Percentiles rank a stretch among this genome's conserved stretches.
phyloP scores from a whole-genome alignment of 2,797 vertebrate genomes.

The Sebastes iracundus region DNA sequence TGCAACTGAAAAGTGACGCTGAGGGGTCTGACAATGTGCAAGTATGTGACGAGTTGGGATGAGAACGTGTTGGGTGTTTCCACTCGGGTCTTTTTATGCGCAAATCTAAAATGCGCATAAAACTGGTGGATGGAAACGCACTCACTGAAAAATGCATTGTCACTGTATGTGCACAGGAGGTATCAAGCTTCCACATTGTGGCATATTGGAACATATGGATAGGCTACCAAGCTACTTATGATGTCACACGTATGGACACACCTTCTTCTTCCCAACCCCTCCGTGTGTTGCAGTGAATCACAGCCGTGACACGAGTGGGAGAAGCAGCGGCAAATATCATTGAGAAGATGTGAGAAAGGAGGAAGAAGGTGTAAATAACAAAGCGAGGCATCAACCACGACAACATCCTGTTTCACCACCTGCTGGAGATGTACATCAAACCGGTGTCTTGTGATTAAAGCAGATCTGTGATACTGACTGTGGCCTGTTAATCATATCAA shows the following conservation, averaged over 20 bases:
- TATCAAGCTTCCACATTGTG: not conserved
- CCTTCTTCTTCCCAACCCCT: not conserved
- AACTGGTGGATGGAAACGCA: too few species aligned
- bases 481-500: not conserved
- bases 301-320: not conserved
- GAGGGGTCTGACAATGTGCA: too few species aligned
- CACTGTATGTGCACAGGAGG: not conserved
- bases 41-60: too few species aligned
- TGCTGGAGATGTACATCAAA: not conserved
- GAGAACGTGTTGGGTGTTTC: too few species aligned
- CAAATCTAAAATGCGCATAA: too few species aligned
- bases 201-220: not conserved
- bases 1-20: too few species aligned
- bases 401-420: not conserved
- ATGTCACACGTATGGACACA: not conserved
- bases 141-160: not conserved
- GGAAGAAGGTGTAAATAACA: constrained; percentile 18
- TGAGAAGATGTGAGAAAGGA: constrained; percentile 3
- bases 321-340: constrained; percentile 6
- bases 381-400: not conserved
- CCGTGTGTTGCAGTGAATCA: not conserved
- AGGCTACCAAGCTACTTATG: not conserved
- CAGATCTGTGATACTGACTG: not conserved
- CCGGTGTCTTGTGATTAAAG: not conserved
- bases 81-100: too few species aligned